phyloP scores from a whole-genome alignment of 2,888 invertebrate genomes.

The Ophonus ardosiacus region DNA sequence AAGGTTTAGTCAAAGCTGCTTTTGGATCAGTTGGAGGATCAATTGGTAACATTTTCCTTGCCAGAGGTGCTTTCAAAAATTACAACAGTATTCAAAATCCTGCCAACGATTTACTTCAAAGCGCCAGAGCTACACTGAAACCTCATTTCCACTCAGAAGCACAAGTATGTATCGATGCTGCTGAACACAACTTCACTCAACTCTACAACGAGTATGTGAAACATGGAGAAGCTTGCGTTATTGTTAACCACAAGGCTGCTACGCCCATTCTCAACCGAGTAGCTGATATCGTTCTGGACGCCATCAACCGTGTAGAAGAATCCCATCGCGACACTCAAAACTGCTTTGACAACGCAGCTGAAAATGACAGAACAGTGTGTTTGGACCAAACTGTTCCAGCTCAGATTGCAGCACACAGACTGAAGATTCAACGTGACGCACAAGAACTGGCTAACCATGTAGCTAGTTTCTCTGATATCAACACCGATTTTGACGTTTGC shows the following conservation, averaged over 20 bases:
- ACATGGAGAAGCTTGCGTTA: neutral
- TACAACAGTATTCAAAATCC: neutral
- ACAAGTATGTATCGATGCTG: neutral
- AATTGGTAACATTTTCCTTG: neutral
- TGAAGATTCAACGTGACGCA: neutral
- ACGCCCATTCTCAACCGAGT: neutral
- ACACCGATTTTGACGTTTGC: constrained; percentile 12
- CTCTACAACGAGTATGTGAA: neutral
- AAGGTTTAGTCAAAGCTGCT: neutral
- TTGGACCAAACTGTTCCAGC: neutral
- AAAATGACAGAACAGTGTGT: neutral
- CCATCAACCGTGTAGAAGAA: constrained; percentile 5
- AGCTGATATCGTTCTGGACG: neutral
- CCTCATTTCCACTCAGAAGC: neutral
- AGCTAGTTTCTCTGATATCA: neutral
- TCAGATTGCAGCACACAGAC: neutral
- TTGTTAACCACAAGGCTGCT: neutral
- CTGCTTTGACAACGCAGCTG: neutral
- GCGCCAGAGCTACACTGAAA: neutral
- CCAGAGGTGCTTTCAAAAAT: neutral
- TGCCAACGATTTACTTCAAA: neutral
- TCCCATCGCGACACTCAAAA: neutral
- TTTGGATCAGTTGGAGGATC: neutral
- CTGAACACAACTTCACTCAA: neutral
- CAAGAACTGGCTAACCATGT: neutral